phyloP scores from a whole-genome alignment of 2,888 invertebrate species.

The Trissoscelio sp. region DNA sequence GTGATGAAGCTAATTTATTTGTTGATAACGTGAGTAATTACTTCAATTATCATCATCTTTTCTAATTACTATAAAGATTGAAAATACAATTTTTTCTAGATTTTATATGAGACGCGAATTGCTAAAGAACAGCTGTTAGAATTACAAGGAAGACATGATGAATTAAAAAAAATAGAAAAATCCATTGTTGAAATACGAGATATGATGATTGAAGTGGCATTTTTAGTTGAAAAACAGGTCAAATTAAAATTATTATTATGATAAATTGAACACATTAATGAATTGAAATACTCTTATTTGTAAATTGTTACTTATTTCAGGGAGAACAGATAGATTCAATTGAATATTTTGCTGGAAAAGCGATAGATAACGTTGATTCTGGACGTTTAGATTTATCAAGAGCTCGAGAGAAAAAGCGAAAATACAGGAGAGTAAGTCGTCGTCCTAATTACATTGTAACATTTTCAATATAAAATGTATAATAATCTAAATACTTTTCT shows the following conservation, averaged over 20 bases:
- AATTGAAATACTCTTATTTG: background rate
- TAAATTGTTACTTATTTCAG: conserved; percentile 81
- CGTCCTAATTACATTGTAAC: no score
- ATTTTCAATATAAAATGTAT: conserved; percentile 1
- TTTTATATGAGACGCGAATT: conserved; percentile 91
- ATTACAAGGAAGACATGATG: conserved; percentile 92
- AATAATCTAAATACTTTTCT: conserved; percentile 59
- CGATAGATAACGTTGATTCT: conserved; percentile 85
- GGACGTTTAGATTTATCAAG: conserved; percentile 85
- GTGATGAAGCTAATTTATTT: conserved; percentile 83
- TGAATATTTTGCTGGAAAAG: conserved; percentile 87
- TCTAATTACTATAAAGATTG: no score
- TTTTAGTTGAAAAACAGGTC: conserved; percentile 90
- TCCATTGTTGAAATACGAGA: conserved; percentile 91
- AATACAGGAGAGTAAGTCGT: conserved; percentile 84
- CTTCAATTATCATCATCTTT: background rate
- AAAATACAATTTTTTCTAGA: conserved; percentile 83
- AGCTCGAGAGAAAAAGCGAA: conserved; percentile 84
- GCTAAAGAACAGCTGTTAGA: conserved; percentile 90
- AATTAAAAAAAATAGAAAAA: conserved; percentile 91
- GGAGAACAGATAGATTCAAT: conserved; percentile 88
- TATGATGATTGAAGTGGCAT: conserved; percentile 93
- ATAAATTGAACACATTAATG: no score
- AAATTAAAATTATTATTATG: background rate
- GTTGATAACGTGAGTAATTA: conserved; percentile 84